Evolutionary conservation across 2,797 vertebrate species (phyloP).

Genomic region (Erethizon dorsatum): DNA sequence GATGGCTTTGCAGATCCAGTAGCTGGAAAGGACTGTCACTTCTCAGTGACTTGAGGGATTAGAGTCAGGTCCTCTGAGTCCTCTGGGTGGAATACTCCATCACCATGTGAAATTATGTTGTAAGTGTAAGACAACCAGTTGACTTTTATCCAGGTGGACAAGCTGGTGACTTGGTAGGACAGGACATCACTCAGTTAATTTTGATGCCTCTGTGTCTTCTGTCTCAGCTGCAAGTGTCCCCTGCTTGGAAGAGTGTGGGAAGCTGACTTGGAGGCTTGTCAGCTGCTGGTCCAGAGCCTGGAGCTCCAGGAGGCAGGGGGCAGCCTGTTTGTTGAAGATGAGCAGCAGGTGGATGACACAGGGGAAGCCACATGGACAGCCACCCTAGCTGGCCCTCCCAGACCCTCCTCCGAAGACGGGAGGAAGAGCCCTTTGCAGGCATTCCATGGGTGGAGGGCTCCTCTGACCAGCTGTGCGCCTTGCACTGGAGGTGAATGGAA

Average conservation of each 20-base stretch:
- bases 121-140: neutral
- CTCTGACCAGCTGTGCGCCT: slow-evolving; percentile 86
- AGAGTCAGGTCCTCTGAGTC: neutral
- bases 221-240: slow-evolving; percentile 91
- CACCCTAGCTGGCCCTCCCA: neutral
- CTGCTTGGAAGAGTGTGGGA: slow-evolving; percentile 94
- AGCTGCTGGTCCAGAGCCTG: slow-evolving; percentile 92
- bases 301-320: slow-evolving; percentile 90
- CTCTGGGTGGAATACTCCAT: neutral
- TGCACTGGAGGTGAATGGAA: slow-evolving; percentile 90
- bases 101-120: neutral
- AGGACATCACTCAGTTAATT: neutral
- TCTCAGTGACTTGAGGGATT: neutral
- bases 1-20: neutral
- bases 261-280: slow-evolving; percentile 95
- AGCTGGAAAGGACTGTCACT: neutral
- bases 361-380: slow-evolving; percentile 62
- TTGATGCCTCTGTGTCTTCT: slow-evolving; percentile 77
- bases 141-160: neutral
- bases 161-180: neutral
- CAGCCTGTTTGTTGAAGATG: slow-evolving; percentile 87
- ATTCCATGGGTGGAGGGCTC: slow-evolving; percentile 87
- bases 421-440: slow-evolving; percentile 89
- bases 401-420: slow-evolving; percentile 80
- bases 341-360: slow-evolving; percentile 80